phyloP scores from a whole-genome alignment of 2,888 invertebrate species.

The Caenorhabditis zanzibari region DNA sequence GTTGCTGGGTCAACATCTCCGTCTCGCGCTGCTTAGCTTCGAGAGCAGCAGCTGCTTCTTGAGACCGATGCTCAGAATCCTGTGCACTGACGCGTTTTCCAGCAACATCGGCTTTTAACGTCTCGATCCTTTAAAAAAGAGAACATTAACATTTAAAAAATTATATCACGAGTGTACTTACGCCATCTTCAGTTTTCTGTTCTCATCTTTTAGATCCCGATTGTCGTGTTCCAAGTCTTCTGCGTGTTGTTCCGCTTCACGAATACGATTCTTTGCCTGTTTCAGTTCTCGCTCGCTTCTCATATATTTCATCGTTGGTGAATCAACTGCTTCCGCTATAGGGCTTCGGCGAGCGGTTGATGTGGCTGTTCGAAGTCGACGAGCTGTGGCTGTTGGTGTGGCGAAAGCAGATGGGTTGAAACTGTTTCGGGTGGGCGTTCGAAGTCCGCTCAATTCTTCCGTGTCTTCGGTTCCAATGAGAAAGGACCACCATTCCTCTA shows the following conservation, averaged over 20 bases:
- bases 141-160: no score
- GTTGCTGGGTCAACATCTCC: conserved; percentile 3
- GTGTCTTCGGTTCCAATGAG: conserved; percentile 1
- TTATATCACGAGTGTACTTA: conserved; percentile 6
- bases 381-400: conserved; percentile 49
- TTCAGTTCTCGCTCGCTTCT: conserved; percentile 52
- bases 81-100: conserved; percentile 31
- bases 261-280: conserved; percentile 26
- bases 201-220: not conserved
- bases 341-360: conserved; percentile 54
- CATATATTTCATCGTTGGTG: conserved; percentile 59
- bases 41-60: not conserved
- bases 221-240: conserved; percentile 45
- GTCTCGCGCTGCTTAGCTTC: conserved; percentile 16
- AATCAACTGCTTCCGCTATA: conserved; percentile 62
- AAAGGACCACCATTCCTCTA: conserved; percentile 54
- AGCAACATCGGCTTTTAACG: conserved; percentile 18
- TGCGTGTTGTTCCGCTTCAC: conserved; percentile 6
- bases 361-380: conserved; percentile 33
- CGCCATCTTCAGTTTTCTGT: conserved; percentile 30
- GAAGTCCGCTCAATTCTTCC: not conserved
- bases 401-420: conserved; percentile 4
- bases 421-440: conserved; percentile 30
- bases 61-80: not conserved
- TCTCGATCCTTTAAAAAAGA: conserved; percentile 5